These are phyloP conservation scores for Channa maculata DNA, from an alignment of 2,113 vertebrate species.

Conservation along the genomic window DNA sequence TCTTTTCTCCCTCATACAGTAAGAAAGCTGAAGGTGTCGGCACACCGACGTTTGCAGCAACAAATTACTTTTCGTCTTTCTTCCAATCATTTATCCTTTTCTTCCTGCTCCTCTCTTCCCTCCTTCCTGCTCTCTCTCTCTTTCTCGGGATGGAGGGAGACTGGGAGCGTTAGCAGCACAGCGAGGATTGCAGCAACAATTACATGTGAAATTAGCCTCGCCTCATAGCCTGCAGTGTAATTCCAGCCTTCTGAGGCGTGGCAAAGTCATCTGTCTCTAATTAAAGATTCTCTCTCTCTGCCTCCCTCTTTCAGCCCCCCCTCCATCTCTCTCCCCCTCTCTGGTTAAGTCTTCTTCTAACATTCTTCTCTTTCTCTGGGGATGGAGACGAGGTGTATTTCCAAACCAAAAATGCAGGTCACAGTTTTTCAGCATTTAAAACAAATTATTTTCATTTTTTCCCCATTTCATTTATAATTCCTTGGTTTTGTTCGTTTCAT, in stretches of 20 bases:
- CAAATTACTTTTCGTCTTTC: conserved; percentile 39
- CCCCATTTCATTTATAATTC: not conserved
- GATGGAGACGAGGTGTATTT: not conserved
- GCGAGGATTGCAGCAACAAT: conserved; percentile 75
- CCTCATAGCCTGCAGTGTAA: conserved; percentile 78
- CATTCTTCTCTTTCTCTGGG: conserved; percentile 23
- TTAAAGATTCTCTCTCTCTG: conserved; percentile 73
- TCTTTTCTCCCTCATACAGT: not conserved
- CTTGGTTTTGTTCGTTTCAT: too few relatives aligned
- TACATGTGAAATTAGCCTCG: conserved; percentile 80
- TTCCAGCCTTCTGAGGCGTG: conserved; percentile 83
- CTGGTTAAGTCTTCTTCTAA: conserved; percentile 36
- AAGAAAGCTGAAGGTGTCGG: not conserved
- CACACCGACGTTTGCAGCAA: not conserved
- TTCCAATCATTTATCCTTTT: not conserved
- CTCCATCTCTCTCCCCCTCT: conserved; percentile 1
- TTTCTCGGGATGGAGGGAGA: conserved; percentile 37
- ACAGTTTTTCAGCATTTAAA: conserved; percentile 33
- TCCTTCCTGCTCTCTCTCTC: not conserved
- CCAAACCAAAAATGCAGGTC: conserved; percentile 23
- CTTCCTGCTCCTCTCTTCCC: not conserved
- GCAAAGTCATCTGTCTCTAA: conserved; percentile 79
- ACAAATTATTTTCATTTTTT: conserved; percentile 15
- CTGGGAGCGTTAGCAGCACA: conserved; percentile 57
- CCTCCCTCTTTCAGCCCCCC: conserved; percentile 7